A percentile compares a stretch with the other conserved stretches of the same genome.
Evolutionary conservation across 2,797 vertebrate species (phyloP).

Genomic region (Triplophysa bombifrons): DNA sequence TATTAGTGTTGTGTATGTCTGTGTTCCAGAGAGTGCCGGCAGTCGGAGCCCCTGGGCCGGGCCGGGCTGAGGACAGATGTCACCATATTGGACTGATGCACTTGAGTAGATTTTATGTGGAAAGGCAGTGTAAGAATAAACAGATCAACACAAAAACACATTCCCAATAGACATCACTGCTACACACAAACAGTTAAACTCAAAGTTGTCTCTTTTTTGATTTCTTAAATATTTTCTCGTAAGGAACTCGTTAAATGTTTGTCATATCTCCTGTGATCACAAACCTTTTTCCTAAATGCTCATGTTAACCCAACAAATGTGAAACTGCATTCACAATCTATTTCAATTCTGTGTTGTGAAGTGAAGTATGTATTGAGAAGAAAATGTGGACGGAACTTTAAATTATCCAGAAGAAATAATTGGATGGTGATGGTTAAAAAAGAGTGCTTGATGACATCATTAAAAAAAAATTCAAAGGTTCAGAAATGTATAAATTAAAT

Average conservation of each 20-base stretch:
- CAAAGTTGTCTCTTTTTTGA: not conserved
- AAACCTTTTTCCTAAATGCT: too few relatives aligned
- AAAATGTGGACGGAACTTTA: too few relatives aligned
- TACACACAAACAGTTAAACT: not conserved
- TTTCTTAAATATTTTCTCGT: not conserved
- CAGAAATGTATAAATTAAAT: too few relatives aligned
- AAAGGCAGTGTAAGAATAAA: slow-evolving; percentile 81
- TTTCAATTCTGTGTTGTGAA: too few relatives aligned
- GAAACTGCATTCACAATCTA: not conserved
- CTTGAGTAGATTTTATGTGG: slow-evolving; percentile 82
- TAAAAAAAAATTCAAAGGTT: too few relatives aligned
- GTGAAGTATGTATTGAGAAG: too few relatives aligned
- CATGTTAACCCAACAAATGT: not conserved
- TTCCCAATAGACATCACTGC: not conserved
- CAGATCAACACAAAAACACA: slow-evolving; percentile 21
- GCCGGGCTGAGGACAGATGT: slow-evolving; percentile 82
- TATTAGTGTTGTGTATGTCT: not conserved
- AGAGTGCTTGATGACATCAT: too few relatives aligned
- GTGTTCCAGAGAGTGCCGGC: slow-evolving; percentile 7
- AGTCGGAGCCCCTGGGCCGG: slow-evolving; percentile 5
- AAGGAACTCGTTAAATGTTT: not conserved
- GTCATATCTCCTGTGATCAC: too few relatives aligned
- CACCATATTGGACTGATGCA: slow-evolving; percentile 90
- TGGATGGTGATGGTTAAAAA: too few relatives aligned
- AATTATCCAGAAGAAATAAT: too few relatives aligned